phyloP scores from a whole-genome alignment of 2,888 invertebrate genomes.

The Hirtodrosophila confusa region DNA sequence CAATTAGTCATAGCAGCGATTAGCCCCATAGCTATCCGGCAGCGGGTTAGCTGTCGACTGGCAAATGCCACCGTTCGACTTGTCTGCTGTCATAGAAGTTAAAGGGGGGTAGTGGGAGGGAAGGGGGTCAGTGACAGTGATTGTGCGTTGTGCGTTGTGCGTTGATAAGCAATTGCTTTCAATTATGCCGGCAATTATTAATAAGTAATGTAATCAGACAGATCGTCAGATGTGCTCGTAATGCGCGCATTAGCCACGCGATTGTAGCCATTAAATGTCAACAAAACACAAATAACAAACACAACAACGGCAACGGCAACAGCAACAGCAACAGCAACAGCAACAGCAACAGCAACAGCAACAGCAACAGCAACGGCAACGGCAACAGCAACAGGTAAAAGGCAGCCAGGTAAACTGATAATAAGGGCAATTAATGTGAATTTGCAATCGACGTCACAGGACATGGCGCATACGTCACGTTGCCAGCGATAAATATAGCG shows the following conservation, averaged over 20 bases:
- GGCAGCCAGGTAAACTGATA: slow-evolving; percentile 21
- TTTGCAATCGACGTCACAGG: slow-evolving; percentile 66
- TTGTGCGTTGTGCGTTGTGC: too few species aligned
- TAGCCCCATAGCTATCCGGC: too few species aligned
- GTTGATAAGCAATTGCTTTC: slow-evolving; percentile 58
- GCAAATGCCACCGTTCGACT: too few species aligned
- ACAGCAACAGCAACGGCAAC: not conserved
- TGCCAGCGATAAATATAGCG: slow-evolving; percentile 36
- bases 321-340: slow-evolving; percentile 2
- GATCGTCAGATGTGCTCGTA: slow-evolving; percentile 39
- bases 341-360: slow-evolving; percentile 4
- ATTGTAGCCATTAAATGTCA: slow-evolving; percentile 53
- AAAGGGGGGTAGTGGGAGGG: too few species aligned
- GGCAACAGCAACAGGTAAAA: not conserved
- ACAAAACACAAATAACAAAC: slow-evolving; percentile 4
- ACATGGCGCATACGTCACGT: slow-evolving; percentile 64
- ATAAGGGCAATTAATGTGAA: slow-evolving; percentile 62
- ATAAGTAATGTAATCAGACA: slow-evolving; percentile 51
- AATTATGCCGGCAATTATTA: slow-evolving; percentile 60
- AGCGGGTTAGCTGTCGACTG: not conserved
- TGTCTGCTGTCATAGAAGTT: too few species aligned
- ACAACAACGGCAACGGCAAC: not conserved
- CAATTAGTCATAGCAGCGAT: slow-evolving; percentile 46
- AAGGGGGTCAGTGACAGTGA: too few species aligned
- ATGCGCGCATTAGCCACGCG: slow-evolving; percentile 51